A percentile compares a stretch with the other conserved stretches of the same genome.
Conservation (phyloP, 2,797 vertebrate genomes). For the Poeciliopsis paucimaculata region DNA sequence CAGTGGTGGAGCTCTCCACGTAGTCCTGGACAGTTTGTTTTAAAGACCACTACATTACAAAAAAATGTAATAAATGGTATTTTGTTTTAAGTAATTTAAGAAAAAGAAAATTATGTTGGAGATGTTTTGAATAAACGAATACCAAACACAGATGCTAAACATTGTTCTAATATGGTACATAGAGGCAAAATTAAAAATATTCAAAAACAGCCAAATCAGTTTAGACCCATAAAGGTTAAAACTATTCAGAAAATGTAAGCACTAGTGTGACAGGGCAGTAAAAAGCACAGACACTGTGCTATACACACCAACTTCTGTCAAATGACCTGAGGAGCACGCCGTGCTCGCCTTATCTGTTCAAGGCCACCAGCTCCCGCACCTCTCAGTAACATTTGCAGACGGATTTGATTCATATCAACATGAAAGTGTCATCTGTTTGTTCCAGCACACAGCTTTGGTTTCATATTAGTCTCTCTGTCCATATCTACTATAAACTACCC, state of each 20-base stretch:
- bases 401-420: constrained; percentile 1
- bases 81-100: background rate
- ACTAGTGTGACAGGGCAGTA: background rate
- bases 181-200: background rate
- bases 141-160: background rate
- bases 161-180: background rate
- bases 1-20: too few relatives aligned
- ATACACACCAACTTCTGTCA: background rate
- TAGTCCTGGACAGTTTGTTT: background rate
- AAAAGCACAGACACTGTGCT: background rate
- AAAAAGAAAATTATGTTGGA: background rate
- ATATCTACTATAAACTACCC: background rate
- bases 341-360: background rate
- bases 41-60: background rate
- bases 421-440: background rate
- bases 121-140: background rate
- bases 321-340: background rate
- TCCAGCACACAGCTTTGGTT: background rate
- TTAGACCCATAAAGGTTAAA: background rate
- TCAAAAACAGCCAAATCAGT: background rate
- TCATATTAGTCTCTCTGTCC: background rate
- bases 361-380: background rate
- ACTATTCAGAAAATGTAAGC: background rate
- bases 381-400: constrained; percentile 4
- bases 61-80: background rate